These are phyloP conservation scores for Serinus canaria DNA, from an alignment of 2,113 vertebrate genomes.

Conservation along the genomic window DNA sequence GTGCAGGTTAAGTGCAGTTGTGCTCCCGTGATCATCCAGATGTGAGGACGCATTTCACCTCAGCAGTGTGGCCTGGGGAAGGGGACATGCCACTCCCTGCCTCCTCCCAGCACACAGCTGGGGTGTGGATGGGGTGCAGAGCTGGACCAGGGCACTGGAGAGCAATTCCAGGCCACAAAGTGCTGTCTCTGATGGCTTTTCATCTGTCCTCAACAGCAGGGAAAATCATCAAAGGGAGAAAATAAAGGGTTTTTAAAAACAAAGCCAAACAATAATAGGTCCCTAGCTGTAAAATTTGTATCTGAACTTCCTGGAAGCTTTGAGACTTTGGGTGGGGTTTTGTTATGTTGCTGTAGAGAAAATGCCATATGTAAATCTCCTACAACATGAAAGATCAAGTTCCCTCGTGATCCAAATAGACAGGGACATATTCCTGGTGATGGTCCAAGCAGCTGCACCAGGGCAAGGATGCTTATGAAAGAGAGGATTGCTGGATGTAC, in stretches of 20 bases:
- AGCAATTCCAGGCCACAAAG: not conserved
- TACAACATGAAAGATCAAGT: not conserved
- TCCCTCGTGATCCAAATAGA: not conserved
- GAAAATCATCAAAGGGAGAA: constrained; percentile 19
- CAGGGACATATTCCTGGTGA: not conserved
- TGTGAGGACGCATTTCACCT: rapidly evolving
- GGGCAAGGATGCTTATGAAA: not conserved
- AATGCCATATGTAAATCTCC: constrained; percentile 38
- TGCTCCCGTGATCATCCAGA: not conserved
- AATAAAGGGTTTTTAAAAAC: not conserved
- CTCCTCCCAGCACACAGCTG: rapidly evolving
- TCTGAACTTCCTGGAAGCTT: constrained; percentile 32
- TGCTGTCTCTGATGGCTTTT: not conserved
- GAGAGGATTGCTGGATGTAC: not conserved
- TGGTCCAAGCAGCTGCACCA: constrained; percentile 31
- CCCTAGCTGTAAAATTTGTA: not conserved
- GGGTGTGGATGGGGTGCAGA: not conserved
- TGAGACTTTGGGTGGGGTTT: constrained; percentile 14
- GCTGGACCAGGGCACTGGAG: not conserved
- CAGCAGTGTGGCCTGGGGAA: not conserved
- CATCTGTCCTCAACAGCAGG: not conserved
- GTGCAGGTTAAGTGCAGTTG: not conserved
- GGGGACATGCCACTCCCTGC: not conserved
- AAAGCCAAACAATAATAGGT: constrained; percentile 25
- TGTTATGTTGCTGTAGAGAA: not conserved